Evolutionary conservation across 2,888 invertebrate genomes (phyloP), one percentile per base, ranked within the genome.

Genomic region (Ectobius pallidus): DNA sequence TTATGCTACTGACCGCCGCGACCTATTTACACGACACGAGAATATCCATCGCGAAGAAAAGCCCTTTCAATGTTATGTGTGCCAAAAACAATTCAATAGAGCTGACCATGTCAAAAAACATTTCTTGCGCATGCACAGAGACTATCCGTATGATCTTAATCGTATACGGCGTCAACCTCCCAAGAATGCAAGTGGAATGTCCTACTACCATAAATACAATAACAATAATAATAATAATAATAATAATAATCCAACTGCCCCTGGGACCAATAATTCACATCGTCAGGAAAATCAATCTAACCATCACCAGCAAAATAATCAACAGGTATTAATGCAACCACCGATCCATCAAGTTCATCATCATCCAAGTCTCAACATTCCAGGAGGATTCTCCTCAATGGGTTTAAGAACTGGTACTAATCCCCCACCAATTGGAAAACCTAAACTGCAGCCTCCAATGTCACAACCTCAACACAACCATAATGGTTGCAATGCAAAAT

Each of bases 21-120:
- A 96, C 84, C 87, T 96, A 58, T 96, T 93, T 83, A 95, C 95
- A 49, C 89, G 96, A 42, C 96, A 96, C 83, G 95, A 96, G 84
- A 96, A 95, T 82, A 96, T 96, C 76, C 96, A 96, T 81, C 90
- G 95, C 78, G 95, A 95, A 81, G 95, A 96, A 81, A 96, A 96
- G 81, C 96, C 96, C 6, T 96, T 96, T 82, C 94, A 95, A 81
- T 96, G 96, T 83, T 96, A 96, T 82, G 91, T 95, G 39, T 96
- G 96, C 81, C 90, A 92, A 81, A 95, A 96, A 83, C 94, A 95
- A 82, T 96, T 96, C 85, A 96, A 96, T 83, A 88, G 96, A 69
- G 96, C 96, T 46, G 96, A 96, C 83, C 96, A 96, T 82, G 96
- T 96, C 61, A 96, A 96, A 84, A 96, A 96, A 80, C 96, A 96